These are phyloP conservation scores for Prunella himalayana DNA, from an alignment of 2,113 vertebrate species.

Conservation along the genomic window DNA sequence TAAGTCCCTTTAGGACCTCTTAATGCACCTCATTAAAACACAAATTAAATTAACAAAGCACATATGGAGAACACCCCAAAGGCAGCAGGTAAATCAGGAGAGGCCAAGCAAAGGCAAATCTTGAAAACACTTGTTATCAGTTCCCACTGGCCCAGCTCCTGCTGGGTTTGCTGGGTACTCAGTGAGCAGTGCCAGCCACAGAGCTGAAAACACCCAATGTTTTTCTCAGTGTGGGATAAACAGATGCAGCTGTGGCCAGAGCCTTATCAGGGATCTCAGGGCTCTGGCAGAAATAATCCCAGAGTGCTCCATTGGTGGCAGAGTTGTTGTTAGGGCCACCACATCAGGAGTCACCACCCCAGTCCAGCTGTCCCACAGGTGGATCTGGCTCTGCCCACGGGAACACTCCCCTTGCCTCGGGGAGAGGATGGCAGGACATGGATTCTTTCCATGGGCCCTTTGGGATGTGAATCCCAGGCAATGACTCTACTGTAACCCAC, in stretches of 20 bases:
- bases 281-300: accelerated
- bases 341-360: accelerated
- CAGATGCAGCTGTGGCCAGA: neutral
- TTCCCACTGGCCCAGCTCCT: neutral
- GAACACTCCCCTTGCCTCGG: accelerated
- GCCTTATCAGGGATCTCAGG: neutral
- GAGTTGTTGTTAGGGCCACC: neutral
- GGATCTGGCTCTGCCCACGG: neutral
- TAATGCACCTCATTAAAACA: neutral
- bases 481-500: neutral
- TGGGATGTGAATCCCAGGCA: neutral
- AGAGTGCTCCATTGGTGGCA: accelerated
- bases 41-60: neutral
- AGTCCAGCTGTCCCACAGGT: accelerated
- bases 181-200: accelerated
- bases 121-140: neutral
- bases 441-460: neutral
- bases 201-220: neutral
- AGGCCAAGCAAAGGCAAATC: neutral
- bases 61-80: accelerated
- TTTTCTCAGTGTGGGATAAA: neutral
- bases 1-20: neutral
- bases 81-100: neutral
- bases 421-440: accelerated
- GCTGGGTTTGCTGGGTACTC: neutral